Base-by-base conservation (phyloP, 2,797 vertebrate species). In the Cyclopterus lumpus region DNA sequence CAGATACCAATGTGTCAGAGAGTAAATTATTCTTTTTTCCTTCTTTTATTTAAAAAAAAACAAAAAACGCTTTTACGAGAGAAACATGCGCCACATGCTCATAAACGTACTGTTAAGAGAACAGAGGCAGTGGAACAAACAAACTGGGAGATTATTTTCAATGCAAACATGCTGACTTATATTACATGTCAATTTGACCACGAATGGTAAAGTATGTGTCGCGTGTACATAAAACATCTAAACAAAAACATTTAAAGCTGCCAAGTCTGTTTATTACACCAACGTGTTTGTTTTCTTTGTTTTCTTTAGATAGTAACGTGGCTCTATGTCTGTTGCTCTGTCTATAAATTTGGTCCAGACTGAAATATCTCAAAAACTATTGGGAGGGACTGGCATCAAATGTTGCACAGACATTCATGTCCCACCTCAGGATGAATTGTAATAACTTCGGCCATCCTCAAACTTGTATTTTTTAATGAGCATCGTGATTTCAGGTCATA, bases 1-100 rank as follows among this genome's bases (percentile, higher is more conserved):
- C 58, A 24, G 68, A 69, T 24, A 61, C 64, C 61, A 65, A 58
- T 26, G 61, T 71, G 44, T 69, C 58, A 79, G 44, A 38, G 18
- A 75, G 61, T 48, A 18, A 55, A 53, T 65, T 60, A 55, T 75
- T 40, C 16, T 14, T 60, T 36, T 28, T 54, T 26, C 26, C 26
- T 54, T 26, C 24, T n/a, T 34, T 57, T 18, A 22, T 28, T n/a
- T n/a, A n/a, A n/a, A 28, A 28, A 28, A 28, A 28, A 28, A 22
- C 22, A 22, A 22, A 22, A 22, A 22, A 34, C 2, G 4, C 24
- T 40, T 63, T 53, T 30, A 51, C 12, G 42, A 26, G 36, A 26
- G 22, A 40, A 61, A 24, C 59, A 24, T 26, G 38, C 7, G 30
- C 32, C 26, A 44, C 32, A 75, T 30, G 51, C 16, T 28, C 28